Evolutionary conservation across 2,113 vertebrate genomes (phyloP).

Genomic region (Solenodon paradoxus): DNA sequence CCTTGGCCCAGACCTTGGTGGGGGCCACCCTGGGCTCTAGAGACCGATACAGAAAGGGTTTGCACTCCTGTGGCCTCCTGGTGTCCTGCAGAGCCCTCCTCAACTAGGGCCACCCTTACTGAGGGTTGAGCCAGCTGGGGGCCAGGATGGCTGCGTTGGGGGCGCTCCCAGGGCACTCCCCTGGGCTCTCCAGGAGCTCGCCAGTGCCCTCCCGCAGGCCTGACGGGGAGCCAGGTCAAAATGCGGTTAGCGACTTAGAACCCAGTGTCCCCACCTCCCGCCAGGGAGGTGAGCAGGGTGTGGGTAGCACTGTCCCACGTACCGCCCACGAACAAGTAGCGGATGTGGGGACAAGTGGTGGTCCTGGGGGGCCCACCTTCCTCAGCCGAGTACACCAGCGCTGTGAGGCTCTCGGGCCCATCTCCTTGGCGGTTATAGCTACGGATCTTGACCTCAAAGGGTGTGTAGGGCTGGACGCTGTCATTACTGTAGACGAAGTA

Average conservation of each 20-base stretch:
- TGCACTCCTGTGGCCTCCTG: background rate
- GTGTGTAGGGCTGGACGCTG: slow-evolving; percentile 89
- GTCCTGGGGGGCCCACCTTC: slow-evolving; percentile 84
- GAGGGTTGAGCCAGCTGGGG: no score
- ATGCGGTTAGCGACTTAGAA: background rate
- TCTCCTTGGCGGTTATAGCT: slow-evolving; percentile 93
- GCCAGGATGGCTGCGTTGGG: background rate
- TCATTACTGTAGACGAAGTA: slow-evolving; percentile 93
- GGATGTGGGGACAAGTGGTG: fast-evolving
- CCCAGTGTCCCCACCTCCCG: background rate
- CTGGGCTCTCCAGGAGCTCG: background rate
- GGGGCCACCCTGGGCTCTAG: slow-evolving; percentile 92
- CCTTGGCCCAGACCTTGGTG: slow-evolving; percentile 87
- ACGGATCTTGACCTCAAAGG: slow-evolving; percentile 95
- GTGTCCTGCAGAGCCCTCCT: no score
- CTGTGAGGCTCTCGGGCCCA: slow-evolving; percentile 93
- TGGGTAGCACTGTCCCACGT: no score
- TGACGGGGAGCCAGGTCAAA: background rate
- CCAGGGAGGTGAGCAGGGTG: fast-evolving
- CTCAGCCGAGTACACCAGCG: slow-evolving; percentile 93
- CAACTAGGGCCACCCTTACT: background rate
- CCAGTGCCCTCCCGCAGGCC: background rate
- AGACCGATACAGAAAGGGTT: slow-evolving; percentile 37
- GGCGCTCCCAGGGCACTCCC: background rate
- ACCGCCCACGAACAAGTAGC: fast-evolving